Base-by-base conservation (phyloP, 2,797 vertebrate genomes). In the Rousettus madagascariensis region DNA sequence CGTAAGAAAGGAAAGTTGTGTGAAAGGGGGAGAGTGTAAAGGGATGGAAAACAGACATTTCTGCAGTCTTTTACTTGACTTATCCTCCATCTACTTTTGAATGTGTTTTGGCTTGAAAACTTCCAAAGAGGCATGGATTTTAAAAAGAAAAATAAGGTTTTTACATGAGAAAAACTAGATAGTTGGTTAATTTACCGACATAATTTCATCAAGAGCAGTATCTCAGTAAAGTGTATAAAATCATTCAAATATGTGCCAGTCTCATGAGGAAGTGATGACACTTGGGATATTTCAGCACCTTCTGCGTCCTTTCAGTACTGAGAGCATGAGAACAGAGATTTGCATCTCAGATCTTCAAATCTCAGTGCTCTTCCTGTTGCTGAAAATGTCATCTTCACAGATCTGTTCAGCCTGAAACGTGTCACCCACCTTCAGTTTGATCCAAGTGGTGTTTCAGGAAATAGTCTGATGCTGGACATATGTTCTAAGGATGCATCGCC, bases 301-400 rank as follows among this genome's bases (percentile, higher is more conserved):
- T 93, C 93, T 89, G 82, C 83, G 94, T 95, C 87, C 95, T 97
- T 97, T 91, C 65, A 59, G 33, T 75, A 46, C 28, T 20, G 72
- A 78, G 38, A 95, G 74, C 46, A 78, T 2, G 46, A 90, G 87
- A 95, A 92, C 24, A 88, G 80, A 86, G 46, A 96, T 95, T 90
- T 28, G 1, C 61, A 80, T 92, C 86, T 86, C 30, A 53, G 9
- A 87, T 74, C 46, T 41, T 75, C 79, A 89, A 66, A 86, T 93
- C 33, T 49, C 78, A 72, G 33, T 38, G 41, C 49, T 87, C 83
- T 94, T 82, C 83, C 74, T 90, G 61, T 96, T 92, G 72, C 78
- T 75, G 72, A 92, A 97, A 95, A 95, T 95, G 95, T 95, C 94
- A 86, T 92, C 41, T 90, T 93, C n/a, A 71, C 90, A 96, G 84